Percentiles rank a stretch among this genome's conserved stretches.
These are phyloP conservation scores for Saimiri boliviensis DNA, from an alignment of 2,113 vertebrate genomes.

Conservation along the genomic window DNA sequence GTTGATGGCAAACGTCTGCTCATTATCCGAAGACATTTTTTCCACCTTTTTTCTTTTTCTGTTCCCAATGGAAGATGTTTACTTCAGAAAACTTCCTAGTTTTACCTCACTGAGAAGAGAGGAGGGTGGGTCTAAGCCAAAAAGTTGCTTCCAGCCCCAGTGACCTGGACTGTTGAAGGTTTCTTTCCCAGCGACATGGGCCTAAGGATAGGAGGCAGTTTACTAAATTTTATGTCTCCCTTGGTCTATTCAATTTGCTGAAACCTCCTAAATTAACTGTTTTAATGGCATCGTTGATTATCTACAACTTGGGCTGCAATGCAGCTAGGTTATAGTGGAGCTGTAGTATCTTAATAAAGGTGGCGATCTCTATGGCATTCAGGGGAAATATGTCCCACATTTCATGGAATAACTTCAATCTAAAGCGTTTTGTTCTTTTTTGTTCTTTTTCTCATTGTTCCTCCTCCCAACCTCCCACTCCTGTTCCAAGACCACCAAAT, in stretches of 20 bases:
- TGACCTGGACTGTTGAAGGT: not conserved
- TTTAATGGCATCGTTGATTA: not conserved
- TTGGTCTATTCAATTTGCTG: not conserved
- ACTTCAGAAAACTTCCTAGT: not conserved
- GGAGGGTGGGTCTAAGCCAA: not conserved
- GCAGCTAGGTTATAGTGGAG: not conserved
- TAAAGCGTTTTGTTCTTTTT: not conserved
- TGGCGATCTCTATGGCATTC: not conserved
- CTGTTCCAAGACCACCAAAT: not conserved
- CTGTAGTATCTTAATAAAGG: not conserved
- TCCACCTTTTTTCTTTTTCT: not conserved
- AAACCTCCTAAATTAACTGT: not conserved
- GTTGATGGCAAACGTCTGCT: slow-evolving; percentile 73
- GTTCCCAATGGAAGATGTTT: not conserved
- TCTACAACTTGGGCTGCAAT: not conserved
- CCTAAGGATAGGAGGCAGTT: not conserved
- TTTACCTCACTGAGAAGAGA: not conserved
- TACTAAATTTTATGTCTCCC: not conserved
- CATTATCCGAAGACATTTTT: slow-evolving; percentile 32
- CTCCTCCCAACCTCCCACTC: accelerated
- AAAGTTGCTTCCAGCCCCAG: not conserved
- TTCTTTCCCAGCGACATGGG: not conserved
- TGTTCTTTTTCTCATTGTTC: no score
- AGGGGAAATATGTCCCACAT: no score
- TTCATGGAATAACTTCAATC: not conserved